Evolutionary conservation across 2,113 vertebrate genomes (phyloP), one percentile per base, ranked within the genome.

Genomic region (Alouatta palliata): DNA sequence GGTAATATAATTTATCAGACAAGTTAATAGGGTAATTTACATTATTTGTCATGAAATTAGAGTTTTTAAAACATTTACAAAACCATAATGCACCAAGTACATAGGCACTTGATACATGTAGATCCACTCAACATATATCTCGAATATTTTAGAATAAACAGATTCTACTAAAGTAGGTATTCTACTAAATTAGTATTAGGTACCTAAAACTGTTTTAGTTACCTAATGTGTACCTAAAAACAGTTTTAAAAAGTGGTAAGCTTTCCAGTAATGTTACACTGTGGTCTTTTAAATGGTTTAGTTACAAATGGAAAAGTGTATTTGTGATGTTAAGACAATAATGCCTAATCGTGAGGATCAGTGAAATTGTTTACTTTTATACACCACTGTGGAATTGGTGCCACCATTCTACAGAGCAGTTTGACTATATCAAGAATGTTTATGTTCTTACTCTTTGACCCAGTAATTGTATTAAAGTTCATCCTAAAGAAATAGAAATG

Each of bases 341-440:
- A 40, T 30, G 56, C 10, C 3, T 79, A 70, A 47, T 71, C 35
- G 61, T 52, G 37, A 70, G 12, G 14, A 64, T 85, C 66, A 64
- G 5, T 80, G 92, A 95, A 79, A 54, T 35, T 64, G 11, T 61
- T 61, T 20, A 56, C 30, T 71, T 87, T 19, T 47, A 56, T 37
- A 75, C 68, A 80, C 45, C 27, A 71, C 20, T 76, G 43, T 52
- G 8, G 23, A 94, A 83, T 25, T 86, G 40, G 71, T 82, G 76
- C 9, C 68, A 71, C 35, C 30, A 94, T 93, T 94, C 43, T 91
- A 76, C 54, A 82, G 66, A 95, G 76, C 92, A 95, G 40, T 64
- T n/a, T 95, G 80, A 49, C 80, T 25, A 27, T 89, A 47, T 77
- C 27, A 70, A 43, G 20, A 75, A 71, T 66, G 43, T 80, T 49